phyloP scores from a whole-genome alignment of 2,113 vertebrate species.

The Echinops telfairi region DNA sequence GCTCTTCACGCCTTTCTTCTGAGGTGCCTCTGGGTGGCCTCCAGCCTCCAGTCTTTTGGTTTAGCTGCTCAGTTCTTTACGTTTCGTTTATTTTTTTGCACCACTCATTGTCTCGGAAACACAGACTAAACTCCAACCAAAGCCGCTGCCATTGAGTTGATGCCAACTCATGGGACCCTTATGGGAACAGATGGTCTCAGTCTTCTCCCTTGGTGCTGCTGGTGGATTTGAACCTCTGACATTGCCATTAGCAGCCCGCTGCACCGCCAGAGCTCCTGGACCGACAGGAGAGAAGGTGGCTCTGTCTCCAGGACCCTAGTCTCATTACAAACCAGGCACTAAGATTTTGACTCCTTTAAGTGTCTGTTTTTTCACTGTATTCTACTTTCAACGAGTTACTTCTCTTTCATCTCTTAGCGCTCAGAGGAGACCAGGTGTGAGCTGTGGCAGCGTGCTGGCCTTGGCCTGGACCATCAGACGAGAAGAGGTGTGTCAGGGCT shows the following conservation, averaged over 20 bases:
- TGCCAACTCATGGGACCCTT: too few relatives aligned
- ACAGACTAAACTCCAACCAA: too few relatives aligned
- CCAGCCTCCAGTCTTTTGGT: background rate
- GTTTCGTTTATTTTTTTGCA: background rate
- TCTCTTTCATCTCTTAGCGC: background rate
- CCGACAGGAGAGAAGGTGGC: too few relatives aligned
- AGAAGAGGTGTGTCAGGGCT: background rate
- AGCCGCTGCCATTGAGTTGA: too few relatives aligned
- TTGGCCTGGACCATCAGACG: background rate
- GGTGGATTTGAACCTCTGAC: too few relatives aligned
- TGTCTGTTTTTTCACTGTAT: background rate
- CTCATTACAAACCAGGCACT: background rate
- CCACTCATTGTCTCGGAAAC: background rate
- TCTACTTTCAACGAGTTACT: background rate
- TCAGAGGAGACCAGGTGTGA: background rate
- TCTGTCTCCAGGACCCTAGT: background rate
- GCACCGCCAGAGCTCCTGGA: too few relatives aligned
- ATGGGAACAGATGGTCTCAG: too few relatives aligned
- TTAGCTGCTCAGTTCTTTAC: background rate
- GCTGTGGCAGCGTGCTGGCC: background rate
- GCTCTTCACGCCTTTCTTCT: background rate
- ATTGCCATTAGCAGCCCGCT: too few relatives aligned
- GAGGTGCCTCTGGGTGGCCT: background rate
- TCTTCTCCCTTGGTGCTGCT: too few relatives aligned
- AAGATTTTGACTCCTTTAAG: background rate